Conservation (phyloP, 23 tunicate species). For the Corella eumyota region DNA sequence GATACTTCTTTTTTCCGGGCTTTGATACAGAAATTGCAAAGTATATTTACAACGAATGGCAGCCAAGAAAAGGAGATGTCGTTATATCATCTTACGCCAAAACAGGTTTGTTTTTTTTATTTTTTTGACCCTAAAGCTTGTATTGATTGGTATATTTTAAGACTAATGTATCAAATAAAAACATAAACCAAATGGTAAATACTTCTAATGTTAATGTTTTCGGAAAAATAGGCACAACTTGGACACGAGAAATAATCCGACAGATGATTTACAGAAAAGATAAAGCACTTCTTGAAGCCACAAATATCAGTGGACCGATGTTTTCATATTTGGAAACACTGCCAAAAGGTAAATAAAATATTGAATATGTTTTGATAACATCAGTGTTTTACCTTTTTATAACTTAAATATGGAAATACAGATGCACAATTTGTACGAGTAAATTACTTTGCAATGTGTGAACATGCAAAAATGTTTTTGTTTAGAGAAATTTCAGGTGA, state of each 20-base stretch:
- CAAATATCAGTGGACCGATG: neutral
- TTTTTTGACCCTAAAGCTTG: neutral
- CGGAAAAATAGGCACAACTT: constrained; percentile 1
- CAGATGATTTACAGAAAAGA: neutral
- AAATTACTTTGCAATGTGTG: too few relatives aligned
- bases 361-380: too few relatives aligned
- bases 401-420: too few relatives aligned
- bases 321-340: neutral
- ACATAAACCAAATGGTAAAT: neutral
- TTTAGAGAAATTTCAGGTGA: neutral
- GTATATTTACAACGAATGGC: neutral
- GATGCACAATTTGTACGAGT: too few relatives aligned
- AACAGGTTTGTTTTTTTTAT: neutral
- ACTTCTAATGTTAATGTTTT: too few relatives aligned
- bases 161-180: too few relatives aligned
- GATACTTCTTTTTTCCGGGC: neutral
- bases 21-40: constrained; percentile 1
- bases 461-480: too few relatives aligned
- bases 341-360: too few relatives aligned
- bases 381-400: too few relatives aligned
- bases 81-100: constrained; percentile 4
- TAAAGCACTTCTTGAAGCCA: neutral
- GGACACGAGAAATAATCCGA: neutral
- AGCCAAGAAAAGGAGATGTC: constrained; percentile 2
- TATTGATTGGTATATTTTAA: neutral